Conservation (phyloP, 2,113 vertebrate species). For the Forbesichthys papilliferus region DNA sequence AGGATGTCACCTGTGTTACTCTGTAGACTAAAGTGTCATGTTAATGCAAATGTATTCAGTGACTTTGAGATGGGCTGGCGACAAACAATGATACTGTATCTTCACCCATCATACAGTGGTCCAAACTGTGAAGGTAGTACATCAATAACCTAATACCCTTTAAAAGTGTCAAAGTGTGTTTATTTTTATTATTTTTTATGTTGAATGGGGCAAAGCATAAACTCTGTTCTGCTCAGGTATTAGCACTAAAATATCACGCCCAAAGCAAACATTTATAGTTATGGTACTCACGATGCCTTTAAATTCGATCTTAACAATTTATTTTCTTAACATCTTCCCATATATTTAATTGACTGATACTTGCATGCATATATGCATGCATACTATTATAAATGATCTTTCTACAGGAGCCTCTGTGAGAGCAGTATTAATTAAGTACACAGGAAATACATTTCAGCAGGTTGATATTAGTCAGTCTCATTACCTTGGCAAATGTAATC, state of each 20-base stretch:
- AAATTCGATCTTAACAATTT: too few relatives aligned
- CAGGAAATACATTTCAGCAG: constrained; percentile 56
- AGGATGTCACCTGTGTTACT: constrained; percentile 1
- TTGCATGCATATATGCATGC: background rate
- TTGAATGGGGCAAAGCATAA: too few relatives aligned
- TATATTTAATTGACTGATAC: constrained; percentile 15
- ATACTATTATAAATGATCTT: constrained; percentile 13
- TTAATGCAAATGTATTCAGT: background rate
- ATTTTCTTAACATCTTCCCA: background rate
- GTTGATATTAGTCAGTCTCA: constrained; percentile 61
- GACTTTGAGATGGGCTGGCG: too few relatives aligned
- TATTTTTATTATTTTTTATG: too few relatives aligned
- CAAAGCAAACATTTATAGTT: too few relatives aligned
- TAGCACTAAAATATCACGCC: too few relatives aligned
- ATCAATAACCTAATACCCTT: too few relatives aligned
- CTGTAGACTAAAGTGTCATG: background rate
- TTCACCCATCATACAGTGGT: too few relatives aligned
- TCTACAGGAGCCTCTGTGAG: constrained; percentile 21
- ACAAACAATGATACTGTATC: background rate
- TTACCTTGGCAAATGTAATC: constrained; percentile 69
- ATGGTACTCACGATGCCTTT: too few relatives aligned
- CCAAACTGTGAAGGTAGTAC: too few relatives aligned
- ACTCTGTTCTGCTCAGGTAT: too few relatives aligned
- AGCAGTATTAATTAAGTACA: constrained; percentile 38
- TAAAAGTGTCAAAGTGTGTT: too few relatives aligned